Conservation (phyloP, 2,797 vertebrate genomes). For the Anguilla megastoma region DNA sequence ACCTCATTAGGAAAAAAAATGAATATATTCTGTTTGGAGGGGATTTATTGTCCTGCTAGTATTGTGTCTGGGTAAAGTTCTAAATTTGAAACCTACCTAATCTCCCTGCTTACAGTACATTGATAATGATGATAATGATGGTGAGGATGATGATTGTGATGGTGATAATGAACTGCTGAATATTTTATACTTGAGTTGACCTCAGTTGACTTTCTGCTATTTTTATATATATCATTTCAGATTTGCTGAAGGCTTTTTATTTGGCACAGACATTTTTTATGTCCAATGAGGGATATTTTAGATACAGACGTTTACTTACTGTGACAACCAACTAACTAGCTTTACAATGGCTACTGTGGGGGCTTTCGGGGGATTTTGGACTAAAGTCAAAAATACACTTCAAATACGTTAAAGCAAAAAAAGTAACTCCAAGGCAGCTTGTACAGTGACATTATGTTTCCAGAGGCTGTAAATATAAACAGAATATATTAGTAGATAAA, state of each 20-base stretch:
- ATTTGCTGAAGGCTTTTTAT: background rate
- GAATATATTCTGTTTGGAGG: constrained; percentile 51
- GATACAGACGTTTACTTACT: background rate
- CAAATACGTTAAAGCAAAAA: background rate
- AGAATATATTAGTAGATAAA: background rate
- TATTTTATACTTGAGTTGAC: background rate
- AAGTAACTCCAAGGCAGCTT: background rate
- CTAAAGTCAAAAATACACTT: background rate
- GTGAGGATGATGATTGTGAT: background rate
- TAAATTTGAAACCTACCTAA: background rate
- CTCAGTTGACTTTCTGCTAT: background rate
- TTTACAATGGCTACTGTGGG: background rate
- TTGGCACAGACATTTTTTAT: background rate
- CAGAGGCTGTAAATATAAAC: background rate
- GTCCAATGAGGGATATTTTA: background rate
- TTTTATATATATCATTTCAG: background rate
- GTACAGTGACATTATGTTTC: background rate
- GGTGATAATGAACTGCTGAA: background rate
- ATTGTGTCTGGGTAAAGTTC: constrained; percentile 9
- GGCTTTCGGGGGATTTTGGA: background rate
- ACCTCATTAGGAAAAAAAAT: constrained; percentile 70
- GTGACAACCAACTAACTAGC: background rate
- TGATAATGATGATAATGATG: background rate
- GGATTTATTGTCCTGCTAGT: constrained; percentile 1
- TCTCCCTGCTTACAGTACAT: background rate